A percentile compares a stretch with the other conserved stretches of the same genome.
phyloP scores from a whole-genome alignment of 2,888 invertebrate species.

The Amblyteles armatorius region DNA sequence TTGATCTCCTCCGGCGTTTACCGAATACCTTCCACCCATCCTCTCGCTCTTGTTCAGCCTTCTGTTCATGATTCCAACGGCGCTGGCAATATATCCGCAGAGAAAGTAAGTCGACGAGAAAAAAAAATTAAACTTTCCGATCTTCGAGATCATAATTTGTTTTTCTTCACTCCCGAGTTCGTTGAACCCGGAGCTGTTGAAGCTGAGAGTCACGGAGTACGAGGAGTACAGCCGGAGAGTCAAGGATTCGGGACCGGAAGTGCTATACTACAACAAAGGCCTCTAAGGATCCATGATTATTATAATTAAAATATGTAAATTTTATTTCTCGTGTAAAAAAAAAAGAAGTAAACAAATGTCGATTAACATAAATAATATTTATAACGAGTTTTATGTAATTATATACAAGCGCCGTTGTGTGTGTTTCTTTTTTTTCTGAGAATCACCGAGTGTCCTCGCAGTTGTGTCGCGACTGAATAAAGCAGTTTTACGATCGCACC shows the following conservation, averaged over 20 bases:
- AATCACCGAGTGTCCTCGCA: constrained; percentile 25
- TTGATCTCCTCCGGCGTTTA: background rate
- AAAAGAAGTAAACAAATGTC: constrained; percentile 52
- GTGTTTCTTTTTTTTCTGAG: constrained; percentile 1
- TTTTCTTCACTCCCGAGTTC: constrained; percentile 38
- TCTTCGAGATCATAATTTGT: background rate
- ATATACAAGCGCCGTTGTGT: constrained; percentile 56
- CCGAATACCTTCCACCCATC: background rate
- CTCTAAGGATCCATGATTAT: constrained; percentile 59
- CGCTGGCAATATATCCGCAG: constrained; percentile 72
- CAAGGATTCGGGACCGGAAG: constrained; percentile 48
- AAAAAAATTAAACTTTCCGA: background rate
- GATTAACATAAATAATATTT: constrained; percentile 60
- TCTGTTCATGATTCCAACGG: constrained; percentile 71
- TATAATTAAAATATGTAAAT: constrained; percentile 28
- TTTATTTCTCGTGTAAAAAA: constrained; percentile 52
- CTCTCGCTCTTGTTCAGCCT: constrained; percentile 62
- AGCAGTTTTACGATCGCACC: constrained; percentile 24
- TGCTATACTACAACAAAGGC: constrained; percentile 72
- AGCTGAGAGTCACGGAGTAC: constrained; percentile 54
- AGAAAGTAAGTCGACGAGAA: constrained; percentile 69
- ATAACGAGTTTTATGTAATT: constrained; percentile 55
- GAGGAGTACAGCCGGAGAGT: constrained; percentile 51
- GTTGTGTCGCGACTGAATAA: background rate
- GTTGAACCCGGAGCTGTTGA: constrained; percentile 52